Percentiles rank a stretch among this genome's conserved stretches.
Conservation (phyloP, 2,888 invertebrate genomes). For the Leucophenga maculata region DNA sequence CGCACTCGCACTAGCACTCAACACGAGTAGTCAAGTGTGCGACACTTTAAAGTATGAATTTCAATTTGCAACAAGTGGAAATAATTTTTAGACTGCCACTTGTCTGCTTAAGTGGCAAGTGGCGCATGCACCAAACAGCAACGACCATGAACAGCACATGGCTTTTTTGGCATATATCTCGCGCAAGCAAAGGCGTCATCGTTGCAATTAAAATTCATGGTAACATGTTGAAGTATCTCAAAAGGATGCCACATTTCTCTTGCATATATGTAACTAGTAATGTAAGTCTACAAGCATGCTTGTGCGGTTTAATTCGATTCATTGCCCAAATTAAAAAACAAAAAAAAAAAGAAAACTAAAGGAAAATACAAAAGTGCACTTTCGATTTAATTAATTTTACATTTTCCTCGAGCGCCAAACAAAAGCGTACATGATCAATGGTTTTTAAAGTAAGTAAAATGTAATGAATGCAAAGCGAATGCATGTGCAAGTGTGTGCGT, state of each 20-base stretch:
- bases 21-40: constrained; percentile 18
- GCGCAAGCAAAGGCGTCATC: constrained; percentile 6
- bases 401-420: not conserved
- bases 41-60: constrained; percentile 21
- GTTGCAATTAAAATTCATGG: constrained; percentile 22
- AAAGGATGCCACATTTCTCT: too few relatives aligned
- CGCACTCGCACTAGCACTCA: not conserved
- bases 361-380: constrained; percentile 1
- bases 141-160: not conserved
- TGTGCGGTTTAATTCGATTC: too few relatives aligned
- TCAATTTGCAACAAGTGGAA: constrained; percentile 27
- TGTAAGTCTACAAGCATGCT: too few relatives aligned
- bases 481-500: not conserved
- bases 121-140: not conserved
- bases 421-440: constrained; percentile 4
- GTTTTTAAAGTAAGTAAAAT: not conserved
- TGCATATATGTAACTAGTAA: too few relatives aligned
- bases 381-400: constrained; percentile 22
- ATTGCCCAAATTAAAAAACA: too few relatives aligned
- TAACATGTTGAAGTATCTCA: constrained; percentile 3
- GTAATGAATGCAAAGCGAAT: too few relatives aligned
- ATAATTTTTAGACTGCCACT: constrained; percentile 22
- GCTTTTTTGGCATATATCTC: not conserved
- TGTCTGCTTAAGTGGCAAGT: not conserved
- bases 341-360: not conserved